phyloP scores from a whole-genome alignment of 2,797 vertebrate genomes.

The Sebastes kiyomatsui region DNA sequence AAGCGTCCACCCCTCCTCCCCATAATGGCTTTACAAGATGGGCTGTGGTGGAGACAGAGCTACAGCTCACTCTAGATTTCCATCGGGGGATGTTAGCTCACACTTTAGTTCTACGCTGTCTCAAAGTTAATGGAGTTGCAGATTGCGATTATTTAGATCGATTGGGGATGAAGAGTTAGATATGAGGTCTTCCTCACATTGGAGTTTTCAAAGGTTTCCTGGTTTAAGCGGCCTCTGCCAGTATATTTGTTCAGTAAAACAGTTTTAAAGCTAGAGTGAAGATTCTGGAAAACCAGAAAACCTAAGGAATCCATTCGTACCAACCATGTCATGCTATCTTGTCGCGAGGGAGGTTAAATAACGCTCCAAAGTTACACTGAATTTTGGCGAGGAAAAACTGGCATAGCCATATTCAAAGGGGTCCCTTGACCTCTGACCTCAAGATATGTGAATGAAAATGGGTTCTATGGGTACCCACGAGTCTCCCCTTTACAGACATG shows the following conservation, averaged over 20 bases:
- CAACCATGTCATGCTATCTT: too few species aligned
- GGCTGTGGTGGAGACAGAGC: slow-evolving; percentile 33
- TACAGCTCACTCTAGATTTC: slow-evolving; percentile 38
- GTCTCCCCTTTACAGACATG: too few species aligned
- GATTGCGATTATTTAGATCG: not conserved
- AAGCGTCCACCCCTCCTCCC: slow-evolving; percentile 47
- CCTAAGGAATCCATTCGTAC: too few species aligned
- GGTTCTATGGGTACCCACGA: too few species aligned
- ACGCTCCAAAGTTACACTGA: too few species aligned
- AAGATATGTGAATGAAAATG: too few species aligned
- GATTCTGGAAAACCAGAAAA: too few species aligned
- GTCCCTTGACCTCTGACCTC: too few species aligned
- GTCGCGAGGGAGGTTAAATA: accelerated
- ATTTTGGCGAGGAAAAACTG: too few species aligned
- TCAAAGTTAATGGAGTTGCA: not conserved
- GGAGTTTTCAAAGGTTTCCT: slow-evolving; percentile 58
- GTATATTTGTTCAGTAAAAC: not conserved
- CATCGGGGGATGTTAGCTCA: slow-evolving; percentile 8
- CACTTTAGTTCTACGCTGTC: slow-evolving; percentile 4
- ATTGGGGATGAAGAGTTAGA: slow-evolving; percentile 13
- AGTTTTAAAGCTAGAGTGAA: too few species aligned
- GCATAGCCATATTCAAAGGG: too few species aligned
- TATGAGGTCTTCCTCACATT: not conserved
- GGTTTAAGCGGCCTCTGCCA: slow-evolving; percentile 81
- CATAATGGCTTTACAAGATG: slow-evolving; percentile 74